These are phyloP conservation scores for Tetrao urogallus DNA, from an alignment of 2,113 vertebrate species.

Conservation along the genomic window DNA sequence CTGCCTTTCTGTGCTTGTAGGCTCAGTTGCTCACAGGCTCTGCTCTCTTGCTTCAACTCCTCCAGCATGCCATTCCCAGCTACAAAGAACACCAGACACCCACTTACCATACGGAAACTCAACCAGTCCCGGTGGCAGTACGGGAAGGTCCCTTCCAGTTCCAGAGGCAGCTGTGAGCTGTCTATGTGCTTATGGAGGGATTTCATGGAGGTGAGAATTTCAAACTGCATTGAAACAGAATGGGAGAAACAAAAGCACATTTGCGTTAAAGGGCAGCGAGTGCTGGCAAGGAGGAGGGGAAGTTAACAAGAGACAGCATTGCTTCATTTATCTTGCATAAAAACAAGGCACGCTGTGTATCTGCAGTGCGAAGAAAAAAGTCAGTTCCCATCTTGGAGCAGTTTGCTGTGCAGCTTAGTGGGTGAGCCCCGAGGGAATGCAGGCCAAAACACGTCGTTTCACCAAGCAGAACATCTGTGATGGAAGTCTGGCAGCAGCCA, in stretches of 20 bases:
- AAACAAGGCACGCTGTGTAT: background rate
- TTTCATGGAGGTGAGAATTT: constrained; percentile 84
- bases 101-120: constrained; percentile 88
- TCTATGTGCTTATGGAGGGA: constrained; percentile 88
- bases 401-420: background rate
- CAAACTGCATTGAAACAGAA: constrained; percentile 76
- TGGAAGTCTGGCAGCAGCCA: constrained; percentile 40
- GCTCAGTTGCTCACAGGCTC: background rate
- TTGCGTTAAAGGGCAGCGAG: background rate
- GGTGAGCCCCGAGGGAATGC: background rate
- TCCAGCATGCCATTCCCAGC: background rate
- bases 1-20: background rate
- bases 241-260: background rate
- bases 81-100: background rate
- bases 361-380: background rate
- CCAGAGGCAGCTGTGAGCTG: constrained; percentile 79
- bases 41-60: background rate
- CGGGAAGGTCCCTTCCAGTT: constrained; percentile 85
- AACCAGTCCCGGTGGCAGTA: constrained; percentile 91
- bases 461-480: constrained; percentile 17
- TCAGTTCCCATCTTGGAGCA: background rate
- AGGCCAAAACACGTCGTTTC: background rate
- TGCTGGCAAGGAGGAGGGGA: background rate
- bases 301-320: background rate
- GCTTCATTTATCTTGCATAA: background rate